Evolutionary conservation across 2,888 invertebrate species (phyloP), one percentile per base, ranked within the genome.

Genomic region (Mimachlamys varia): DNA sequence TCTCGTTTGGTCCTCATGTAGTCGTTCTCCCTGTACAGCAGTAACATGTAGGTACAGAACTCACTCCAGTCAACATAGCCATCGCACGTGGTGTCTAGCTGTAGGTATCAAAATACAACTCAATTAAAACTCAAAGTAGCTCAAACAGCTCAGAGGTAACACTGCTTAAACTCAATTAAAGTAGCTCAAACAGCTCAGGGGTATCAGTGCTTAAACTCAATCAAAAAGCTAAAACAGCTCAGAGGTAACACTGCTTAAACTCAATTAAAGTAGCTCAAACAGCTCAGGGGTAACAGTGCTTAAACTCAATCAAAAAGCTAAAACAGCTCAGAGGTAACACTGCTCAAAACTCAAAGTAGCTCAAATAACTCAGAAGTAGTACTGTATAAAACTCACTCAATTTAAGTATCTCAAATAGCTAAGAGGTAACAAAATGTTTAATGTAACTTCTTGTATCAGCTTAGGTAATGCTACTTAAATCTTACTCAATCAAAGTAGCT

Each of bases 61-160:
- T 96, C 96, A 93, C 96, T 96, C 97, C 97, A 97, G 92, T 96
- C 96, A 53, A 97, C 96, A 92, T 95, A 96, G 3, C 96, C 96
- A 93, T 96, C 96, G 89, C 95, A 95, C 12, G 96, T 95, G 3
- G 96, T 96, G 92, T 96, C 96, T 92, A 97, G 94, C 96, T 97
- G 94, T 15, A 93, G 92, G 58, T 17, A 89, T 38, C 87, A 89
- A 88, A 27, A 87, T 49, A 88, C 19, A 90, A 62, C 55, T 17
- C 15, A 62, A 22, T 62, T 44, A 44, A 44, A n/a, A n/a, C n/a
- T n/a, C 22, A 58, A 58, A 89, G n/a, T 0, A 17, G 37, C 5
- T 62, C 76, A 76, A 33, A 53, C 15, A 58, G 58, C 7, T 19
- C 22, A 22, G 58, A 58, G 58, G 19, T 22, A 17, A 22, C 22